These are phyloP conservation scores for Phaedon cochleariae DNA, from an alignment of 2,888 invertebrate species.

Conservation along the genomic window DNA sequence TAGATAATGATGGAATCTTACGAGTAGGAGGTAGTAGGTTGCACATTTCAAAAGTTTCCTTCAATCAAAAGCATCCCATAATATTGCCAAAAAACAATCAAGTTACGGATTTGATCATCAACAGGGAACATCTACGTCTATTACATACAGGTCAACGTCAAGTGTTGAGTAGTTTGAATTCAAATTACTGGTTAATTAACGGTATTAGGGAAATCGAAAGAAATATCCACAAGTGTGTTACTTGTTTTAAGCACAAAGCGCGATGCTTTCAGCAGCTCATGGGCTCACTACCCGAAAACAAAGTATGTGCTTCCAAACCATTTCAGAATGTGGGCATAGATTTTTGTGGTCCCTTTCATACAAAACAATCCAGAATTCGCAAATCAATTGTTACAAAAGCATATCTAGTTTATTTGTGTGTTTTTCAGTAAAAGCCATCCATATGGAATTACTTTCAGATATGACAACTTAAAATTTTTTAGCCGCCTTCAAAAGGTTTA, in stretches of 20 bases:
- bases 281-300: conserved; percentile 16
- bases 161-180: neutral
- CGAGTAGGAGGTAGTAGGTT: conserved; percentile 15
- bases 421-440: conserved; percentile 37
- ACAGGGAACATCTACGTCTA: conserved; percentile 16
- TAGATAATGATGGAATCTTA: conserved; percentile 3
- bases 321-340: conserved; percentile 31
- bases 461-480: conserved; percentile 37
- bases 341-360: conserved; percentile 36
- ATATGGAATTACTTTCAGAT: conserved; percentile 39
- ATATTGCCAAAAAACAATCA: conserved; percentile 4
- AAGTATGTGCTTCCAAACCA: conserved; percentile 13
- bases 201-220: conserved; percentile 17
- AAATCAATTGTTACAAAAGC: conserved; percentile 20
- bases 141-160: conserved; percentile 17
- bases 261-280: conserved; percentile 14
- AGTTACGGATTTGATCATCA: conserved; percentile 7
- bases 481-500: conserved; percentile 33
- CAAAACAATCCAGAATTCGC: conserved; percentile 30
- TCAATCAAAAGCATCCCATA: conserved; percentile 4
- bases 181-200: neutral
- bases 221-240: conserved; percentile 21
- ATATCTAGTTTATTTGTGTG: conserved; percentile 40
- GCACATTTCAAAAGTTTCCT: neutral
- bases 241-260: too few relatives aligned